phyloP scores from a whole-genome alignment of 2,888 invertebrate species.

The Zele albiditarsus region DNA sequence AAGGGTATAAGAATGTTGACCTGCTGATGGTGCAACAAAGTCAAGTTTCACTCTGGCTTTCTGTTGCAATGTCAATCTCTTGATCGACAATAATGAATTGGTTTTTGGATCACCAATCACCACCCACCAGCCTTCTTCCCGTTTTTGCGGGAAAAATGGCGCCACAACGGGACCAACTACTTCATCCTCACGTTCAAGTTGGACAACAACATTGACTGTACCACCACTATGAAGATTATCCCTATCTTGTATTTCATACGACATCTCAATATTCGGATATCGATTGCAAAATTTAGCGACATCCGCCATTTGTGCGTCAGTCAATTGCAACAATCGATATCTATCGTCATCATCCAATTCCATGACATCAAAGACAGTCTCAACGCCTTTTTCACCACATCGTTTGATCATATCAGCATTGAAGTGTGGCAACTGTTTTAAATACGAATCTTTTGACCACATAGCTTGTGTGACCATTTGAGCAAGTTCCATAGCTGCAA shows the following conservation, averaged over 20 bases:
- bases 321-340: constrained; percentile 84
- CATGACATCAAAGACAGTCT: constrained; percentile 96
- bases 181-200: constrained; percentile 97
- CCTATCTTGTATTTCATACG: constrained; percentile 90
- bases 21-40: constrained; percentile 93
- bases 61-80: constrained; percentile 94
- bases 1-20: constrained; percentile 92
- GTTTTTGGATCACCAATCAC: constrained; percentile 97
- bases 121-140: constrained; percentile 98
- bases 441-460: constrained; percentile 99
- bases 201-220: constrained; percentile 91
- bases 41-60: constrained; percentile 91
- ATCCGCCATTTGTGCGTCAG: constrained; percentile 94
- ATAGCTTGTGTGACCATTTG: constrained; percentile 99
- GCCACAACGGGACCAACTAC: constrained; percentile 97
- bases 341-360: constrained; percentile 94
- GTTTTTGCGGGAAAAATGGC: constrained; percentile 96
- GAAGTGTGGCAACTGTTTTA: constrained; percentile 98
- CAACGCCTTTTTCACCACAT: constrained; percentile 91
- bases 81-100: constrained; percentile 97
- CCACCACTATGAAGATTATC: constrained; percentile 84
- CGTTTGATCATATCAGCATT: constrained; percentile 89
- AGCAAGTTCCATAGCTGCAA: constrained; percentile 99
- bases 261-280: constrained; percentile 98
- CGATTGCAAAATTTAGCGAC: constrained; percentile 99